Evolutionary conservation across 2,113 vertebrate genomes (phyloP), one percentile per base, ranked within the genome.

Genomic region (Poeciliopsis occidentalis): DNA sequence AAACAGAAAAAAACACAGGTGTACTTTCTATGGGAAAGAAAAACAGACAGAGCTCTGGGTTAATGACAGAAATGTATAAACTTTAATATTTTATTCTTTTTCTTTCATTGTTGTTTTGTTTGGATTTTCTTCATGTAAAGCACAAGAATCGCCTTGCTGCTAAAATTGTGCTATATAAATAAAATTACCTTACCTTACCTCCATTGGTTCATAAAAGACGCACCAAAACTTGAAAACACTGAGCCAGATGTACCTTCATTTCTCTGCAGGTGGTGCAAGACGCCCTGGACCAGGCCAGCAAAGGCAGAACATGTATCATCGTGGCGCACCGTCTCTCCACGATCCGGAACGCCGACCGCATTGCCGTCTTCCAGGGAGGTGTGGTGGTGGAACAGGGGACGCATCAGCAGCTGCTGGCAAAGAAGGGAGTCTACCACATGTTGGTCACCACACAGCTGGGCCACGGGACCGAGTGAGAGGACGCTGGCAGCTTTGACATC

Each of bases 261-360:
- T 27, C 17, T 67, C 65, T 41, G 70, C 80, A 99, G 98, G 74
- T 98, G 63, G 98, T 99, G 10, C 98, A 99, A 80, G 97, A 98
- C 8, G 98, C 97, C 0, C 88, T 99, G 91, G 97, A 99, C 87
- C 95, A 95, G 87, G 97, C 96, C 47, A 93, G 97, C 8, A 85
- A 96, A 84, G 97, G 97, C 26, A 95, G 96, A 31, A 98, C 98
- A 0, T 99, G 97, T 84, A 96, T 99, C 0, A 75, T 99, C 27
- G 96, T 99, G 19, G 96, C 97, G 29, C 97, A 98, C 69, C 96
- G 96, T 51, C 93, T 99, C 71, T 97, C 98, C 89, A 99, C 98
- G 78, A 95, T 98, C 85, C 96, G 97, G 84, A 99, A 96, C 0
- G 97, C 97, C 0, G 95, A 98, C 90, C 86, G 91, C 29, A 98